Evolutionary conservation across 2,888 invertebrate species (phyloP).

Genomic region (Meandrusa payeni): DNA sequence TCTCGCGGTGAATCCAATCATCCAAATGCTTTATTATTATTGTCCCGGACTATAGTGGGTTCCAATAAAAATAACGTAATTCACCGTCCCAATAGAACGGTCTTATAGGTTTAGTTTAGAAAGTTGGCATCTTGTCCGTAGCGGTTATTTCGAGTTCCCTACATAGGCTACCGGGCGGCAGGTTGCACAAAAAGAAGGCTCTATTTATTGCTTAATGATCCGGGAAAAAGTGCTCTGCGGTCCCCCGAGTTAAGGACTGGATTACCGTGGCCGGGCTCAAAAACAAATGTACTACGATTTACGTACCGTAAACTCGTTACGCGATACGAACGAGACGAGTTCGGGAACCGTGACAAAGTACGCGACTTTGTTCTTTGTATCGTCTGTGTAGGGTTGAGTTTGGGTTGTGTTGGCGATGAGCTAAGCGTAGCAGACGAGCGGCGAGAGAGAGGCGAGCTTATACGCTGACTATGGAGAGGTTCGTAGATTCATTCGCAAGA

Average conservation of each 20-base stretch:
- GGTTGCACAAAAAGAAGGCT: conserved; percentile 67
- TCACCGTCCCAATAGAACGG: conserved; percentile 58
- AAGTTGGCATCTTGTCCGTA: conserved; percentile 77
- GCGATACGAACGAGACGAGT: conserved; percentile 63
- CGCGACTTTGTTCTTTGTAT: conserved; percentile 56
- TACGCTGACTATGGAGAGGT: conserved; percentile 60
- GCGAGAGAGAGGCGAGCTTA: conserved; percentile 63
- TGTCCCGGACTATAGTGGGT: conserved; percentile 47
- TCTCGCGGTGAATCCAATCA: conserved; percentile 53
- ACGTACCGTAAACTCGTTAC: conserved; percentile 79
- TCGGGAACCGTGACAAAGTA: conserved; percentile 39
- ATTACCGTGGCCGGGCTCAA: conserved; percentile 65
- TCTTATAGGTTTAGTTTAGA: conserved; percentile 76
- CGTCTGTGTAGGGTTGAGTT: conserved; percentile 48
- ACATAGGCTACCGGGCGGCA: conserved; percentile 59
- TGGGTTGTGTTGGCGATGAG: conserved; percentile 37
- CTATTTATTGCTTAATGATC: conserved; percentile 64
- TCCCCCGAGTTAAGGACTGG: conserved; percentile 61
- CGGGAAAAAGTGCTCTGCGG: conserved; percentile 67
- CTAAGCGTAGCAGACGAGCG: conserved; percentile 50
- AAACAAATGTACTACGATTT: conserved; percentile 78
- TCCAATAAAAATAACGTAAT: conserved; percentile 73
- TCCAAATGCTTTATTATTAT: conserved; percentile 64
- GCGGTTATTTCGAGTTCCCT: conserved; percentile 71
- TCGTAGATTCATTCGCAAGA: conserved; percentile 70